Percentiles rank a stretch among this genome's conserved stretches.
These are phyloP conservation scores for Carcharodon carcharias DNA, from an alignment of 2,797 vertebrate genomes.

Conservation along the genomic window DNA sequence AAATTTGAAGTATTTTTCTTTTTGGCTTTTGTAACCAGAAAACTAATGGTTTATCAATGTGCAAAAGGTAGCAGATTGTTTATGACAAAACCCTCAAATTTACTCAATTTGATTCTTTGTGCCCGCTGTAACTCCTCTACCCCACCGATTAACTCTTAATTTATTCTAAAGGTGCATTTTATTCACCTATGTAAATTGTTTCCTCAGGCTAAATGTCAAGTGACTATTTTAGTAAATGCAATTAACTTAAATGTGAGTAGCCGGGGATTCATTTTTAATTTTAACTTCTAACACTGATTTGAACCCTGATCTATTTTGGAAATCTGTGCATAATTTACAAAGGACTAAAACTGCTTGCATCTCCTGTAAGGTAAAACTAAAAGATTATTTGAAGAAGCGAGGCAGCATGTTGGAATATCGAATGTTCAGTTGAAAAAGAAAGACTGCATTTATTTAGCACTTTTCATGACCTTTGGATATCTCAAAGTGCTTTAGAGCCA, in stretches of 20 bases:
- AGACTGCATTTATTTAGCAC: too few species aligned
- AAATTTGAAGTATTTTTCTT: background rate
- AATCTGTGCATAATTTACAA: background rate
- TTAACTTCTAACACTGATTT: background rate
- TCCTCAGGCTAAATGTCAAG: background rate
- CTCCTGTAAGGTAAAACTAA: background rate
- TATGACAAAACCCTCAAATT: background rate
- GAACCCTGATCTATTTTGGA: background rate
- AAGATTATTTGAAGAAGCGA: background rate
- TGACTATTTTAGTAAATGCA: background rate
- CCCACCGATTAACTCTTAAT: background rate
- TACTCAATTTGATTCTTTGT: background rate
- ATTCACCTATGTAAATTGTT: background rate
- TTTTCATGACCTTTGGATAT: background rate
- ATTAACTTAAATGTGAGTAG: background rate
- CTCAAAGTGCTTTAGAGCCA: background rate
- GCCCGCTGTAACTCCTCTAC: background rate
- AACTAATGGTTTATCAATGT: background rate
- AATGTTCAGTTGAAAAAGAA: background rate
- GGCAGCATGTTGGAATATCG: background rate
- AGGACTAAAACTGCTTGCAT: background rate
- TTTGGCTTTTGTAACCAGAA: background rate
- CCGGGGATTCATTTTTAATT: background rate
- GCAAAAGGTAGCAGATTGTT: background rate
- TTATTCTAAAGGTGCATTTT: background rate